These are phyloP conservation scores for Abramis brama DNA, from an alignment of 2,113 vertebrate genomes.

Conservation along the genomic window DNA sequence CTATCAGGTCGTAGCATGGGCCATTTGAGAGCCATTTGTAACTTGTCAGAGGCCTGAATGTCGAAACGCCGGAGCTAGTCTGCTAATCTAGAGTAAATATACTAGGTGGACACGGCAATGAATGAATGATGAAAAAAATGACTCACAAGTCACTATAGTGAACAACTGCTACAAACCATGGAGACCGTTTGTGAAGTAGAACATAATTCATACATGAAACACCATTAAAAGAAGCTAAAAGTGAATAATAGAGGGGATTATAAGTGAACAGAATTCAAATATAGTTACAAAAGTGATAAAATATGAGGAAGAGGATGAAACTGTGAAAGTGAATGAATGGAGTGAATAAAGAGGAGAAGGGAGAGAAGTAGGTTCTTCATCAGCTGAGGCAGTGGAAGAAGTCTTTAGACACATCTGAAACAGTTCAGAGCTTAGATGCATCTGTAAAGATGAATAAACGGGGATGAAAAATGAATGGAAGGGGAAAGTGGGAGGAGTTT, in stretches of 20 bases:
- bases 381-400: background rate
- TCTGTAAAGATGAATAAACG: background rate
- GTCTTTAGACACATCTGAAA: background rate
- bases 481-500: background rate
- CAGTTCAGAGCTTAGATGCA: conserved; percentile 9
- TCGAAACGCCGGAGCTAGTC: background rate
- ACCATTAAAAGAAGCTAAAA: background rate
- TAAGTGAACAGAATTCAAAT: background rate
- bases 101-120: conserved; percentile 23
- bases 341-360: background rate
- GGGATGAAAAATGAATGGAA: background rate
- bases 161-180: background rate
- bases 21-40: conserved; percentile 27
- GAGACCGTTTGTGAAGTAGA: background rate
- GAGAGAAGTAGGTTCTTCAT: conserved; percentile 11
- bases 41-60: conserved; percentile 40
- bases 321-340: background rate
- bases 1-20: background rate
- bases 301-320: background rate
- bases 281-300: background rate
- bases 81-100: conserved; percentile 38
- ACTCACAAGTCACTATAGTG: background rate
- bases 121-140: conserved; percentile 31
- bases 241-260: background rate
- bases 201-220: conserved; percentile 23